phyloP scores from a whole-genome alignment of 1,140 invertebrate genomes.

The Asbolus verrucosus region DNA sequence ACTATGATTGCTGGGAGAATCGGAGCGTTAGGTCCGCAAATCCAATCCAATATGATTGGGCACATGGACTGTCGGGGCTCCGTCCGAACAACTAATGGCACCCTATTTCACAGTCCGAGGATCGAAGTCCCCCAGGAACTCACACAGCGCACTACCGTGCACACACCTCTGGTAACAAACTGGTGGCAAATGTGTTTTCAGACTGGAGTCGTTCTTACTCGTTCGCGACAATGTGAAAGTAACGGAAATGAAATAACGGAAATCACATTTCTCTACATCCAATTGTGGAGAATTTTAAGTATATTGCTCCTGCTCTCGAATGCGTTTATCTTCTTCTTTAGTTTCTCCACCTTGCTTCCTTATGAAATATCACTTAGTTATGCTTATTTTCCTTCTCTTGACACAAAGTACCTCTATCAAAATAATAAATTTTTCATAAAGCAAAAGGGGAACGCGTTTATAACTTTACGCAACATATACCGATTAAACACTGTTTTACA shows the following conservation, averaged over 20 bases:
- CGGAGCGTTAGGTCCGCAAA: conserved; percentile 34
- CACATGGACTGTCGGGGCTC: conserved; percentile 30
- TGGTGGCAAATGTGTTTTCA: conserved; percentile 38
- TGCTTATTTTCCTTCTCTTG: conserved; percentile 37
- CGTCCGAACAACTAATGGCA: conserved; percentile 32
- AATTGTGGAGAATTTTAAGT: conserved; percentile 45
- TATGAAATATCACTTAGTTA: conserved; percentile 43
- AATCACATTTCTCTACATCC: conserved; percentile 46
- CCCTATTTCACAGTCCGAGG: conserved; percentile 24
- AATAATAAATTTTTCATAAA: conserved; percentile 5
- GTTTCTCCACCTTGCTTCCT: conserved; percentile 21
- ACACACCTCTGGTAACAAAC: conserved; percentile 35
- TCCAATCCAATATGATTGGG: conserved; percentile 40
- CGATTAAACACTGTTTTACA: too few species aligned
- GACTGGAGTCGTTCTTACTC: background rate
- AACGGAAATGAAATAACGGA: conserved; percentile 46
- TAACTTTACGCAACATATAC: too few species aligned
- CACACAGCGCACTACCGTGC: background rate
- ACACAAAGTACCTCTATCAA: conserved; percentile 8
- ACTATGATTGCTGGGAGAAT: conserved; percentile 25
- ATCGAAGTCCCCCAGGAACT: conserved; percentile 9
- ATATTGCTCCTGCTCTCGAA: conserved; percentile 28
- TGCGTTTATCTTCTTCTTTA: conserved; percentile 41
- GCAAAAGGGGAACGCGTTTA: background rate
- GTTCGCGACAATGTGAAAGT: conserved; percentile 41